Evolutionary conservation across 2,888 invertebrate genomes (phyloP).

Genomic region (Aromia moschata): DNA sequence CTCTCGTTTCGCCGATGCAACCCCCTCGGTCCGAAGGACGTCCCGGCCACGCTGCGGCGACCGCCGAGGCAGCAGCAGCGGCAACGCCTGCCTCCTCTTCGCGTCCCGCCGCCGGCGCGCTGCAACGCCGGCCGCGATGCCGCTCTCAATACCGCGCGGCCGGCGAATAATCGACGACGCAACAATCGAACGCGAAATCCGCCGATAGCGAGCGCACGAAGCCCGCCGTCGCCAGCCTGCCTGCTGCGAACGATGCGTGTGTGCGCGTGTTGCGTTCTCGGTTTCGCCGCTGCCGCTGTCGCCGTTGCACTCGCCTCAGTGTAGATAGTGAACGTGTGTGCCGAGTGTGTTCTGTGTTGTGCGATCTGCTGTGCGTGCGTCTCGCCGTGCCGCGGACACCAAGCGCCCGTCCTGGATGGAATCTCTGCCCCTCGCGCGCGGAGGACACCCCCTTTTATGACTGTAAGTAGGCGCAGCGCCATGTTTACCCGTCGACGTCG

Average conservation of each 20-base stretch:
- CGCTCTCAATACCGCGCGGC: slow-evolving; percentile 26
- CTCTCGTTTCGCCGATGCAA: too few species aligned
- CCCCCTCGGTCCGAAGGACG: too few species aligned
- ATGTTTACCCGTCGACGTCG: too few species aligned
- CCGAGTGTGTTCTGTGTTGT: slow-evolving; percentile 13
- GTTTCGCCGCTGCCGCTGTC: too few species aligned
- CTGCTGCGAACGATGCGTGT: slow-evolving; percentile 44
- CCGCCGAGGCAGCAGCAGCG: too few species aligned
- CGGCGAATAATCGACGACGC: too few species aligned
- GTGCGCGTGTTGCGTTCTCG: slow-evolving; percentile 44
- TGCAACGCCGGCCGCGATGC: slow-evolving; percentile 25
- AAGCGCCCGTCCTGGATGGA: neutral
- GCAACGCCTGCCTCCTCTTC: slow-evolving; percentile 21
- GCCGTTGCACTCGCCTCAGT: too few species aligned
- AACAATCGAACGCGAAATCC: slow-evolving; percentile 48
- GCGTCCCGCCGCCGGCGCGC: slow-evolving; percentile 9
- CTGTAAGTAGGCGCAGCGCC: slow-evolving; percentile 11
- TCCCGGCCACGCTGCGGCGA: too few species aligned
- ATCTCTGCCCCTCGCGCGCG: neutral
- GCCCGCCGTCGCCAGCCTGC: too few species aligned
- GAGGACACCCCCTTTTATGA: slow-evolving; percentile 8
- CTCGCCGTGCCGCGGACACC: neutral
- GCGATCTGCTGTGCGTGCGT: neutral
- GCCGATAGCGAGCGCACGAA: slow-evolving; percentile 44
- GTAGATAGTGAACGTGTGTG: slow-evolving; percentile 38